Evolutionary conservation across 2,888 invertebrate genomes (phyloP), one percentile per base, ranked within the genome.

Genomic region (Enchytraeus crypticus): DNA sequence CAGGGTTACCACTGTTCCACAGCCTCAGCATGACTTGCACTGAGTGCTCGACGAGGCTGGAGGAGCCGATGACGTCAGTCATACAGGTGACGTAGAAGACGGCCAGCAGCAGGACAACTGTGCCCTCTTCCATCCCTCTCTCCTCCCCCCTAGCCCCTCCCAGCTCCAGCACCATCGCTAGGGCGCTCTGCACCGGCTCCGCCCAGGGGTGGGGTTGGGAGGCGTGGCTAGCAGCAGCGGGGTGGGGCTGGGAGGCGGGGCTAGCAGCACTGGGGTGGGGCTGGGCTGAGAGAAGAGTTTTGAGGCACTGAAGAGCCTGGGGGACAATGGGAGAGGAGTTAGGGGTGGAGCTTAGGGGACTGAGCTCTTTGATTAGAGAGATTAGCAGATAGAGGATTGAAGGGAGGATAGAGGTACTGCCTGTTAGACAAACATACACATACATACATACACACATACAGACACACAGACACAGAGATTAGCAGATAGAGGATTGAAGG

Each of bases 1-100:
- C 46, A 21, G 33, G 21, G 32, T 47, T 49, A 2, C 57, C 57
- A 2, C 71, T 71, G 64, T 79, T 76, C 71, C 82, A 78, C 71
- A 90, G 89, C 73, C 90, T 89, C 43, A 89, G 84, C 80, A 92
- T 92, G 75, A 92, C 88, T 81, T 92, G 90, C 71, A 95, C 89
- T 75, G 91, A 91, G 0, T 92, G 91, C 79, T 89, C 90, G 77
- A 90, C 88, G 58, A 95, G 81, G 71, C 89, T 88, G 14, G 90
- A 88, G 34, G 88, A 86, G 33, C 85, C 83, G 14, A 88, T 85
- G 14, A 89, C 87, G 69, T 86, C 84, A 27, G 70, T 84, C 1
- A 89, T 87, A 5, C 91, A 88, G 70, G 90, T 86, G 47, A 90
- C 84, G 64, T 95, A 85, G 71, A 96, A 88, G 8, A 91, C 90